Conservation (phyloP, 2,797 vertebrate genomes). For the Silurus lanzhouensis region DNA sequence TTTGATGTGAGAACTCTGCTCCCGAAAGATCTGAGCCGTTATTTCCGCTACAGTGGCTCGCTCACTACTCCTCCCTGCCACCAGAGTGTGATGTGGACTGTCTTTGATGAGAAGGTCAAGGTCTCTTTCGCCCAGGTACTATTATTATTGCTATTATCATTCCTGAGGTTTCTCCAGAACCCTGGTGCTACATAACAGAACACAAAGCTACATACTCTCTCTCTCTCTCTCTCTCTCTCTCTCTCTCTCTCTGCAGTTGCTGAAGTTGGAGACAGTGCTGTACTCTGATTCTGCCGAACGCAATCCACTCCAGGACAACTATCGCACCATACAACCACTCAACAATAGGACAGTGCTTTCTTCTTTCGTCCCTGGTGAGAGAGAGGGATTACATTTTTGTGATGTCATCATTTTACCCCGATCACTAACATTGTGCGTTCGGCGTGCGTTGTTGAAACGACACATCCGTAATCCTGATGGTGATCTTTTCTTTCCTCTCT, state of each 20-base stretch:
- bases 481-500: slow-evolving; percentile 43
- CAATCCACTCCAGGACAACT: slow-evolving; percentile 75
- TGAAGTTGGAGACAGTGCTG: slow-evolving; percentile 73
- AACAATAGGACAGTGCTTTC: slow-evolving; percentile 71
- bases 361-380: slow-evolving; percentile 66
- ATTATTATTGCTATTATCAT: too few species aligned
- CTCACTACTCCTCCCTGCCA: slow-evolving; percentile 91
- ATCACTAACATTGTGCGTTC: background rate
- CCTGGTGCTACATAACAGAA: too few species aligned
- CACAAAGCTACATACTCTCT: background rate
- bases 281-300: slow-evolving; percentile 65
- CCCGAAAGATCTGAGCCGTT: slow-evolving; percentile 78
- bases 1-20: slow-evolving; percentile 84
- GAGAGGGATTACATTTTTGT: background rate
- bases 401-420: background rate
- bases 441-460: background rate
- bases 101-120: slow-evolving; percentile 83
- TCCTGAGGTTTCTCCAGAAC: too few species aligned
- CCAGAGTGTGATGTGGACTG: slow-evolving; percentile 87
- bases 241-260: slow-evolving; percentile 61
- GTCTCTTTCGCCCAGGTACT: slow-evolving; percentile 85
- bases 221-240: background rate
- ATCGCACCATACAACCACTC: slow-evolving; percentile 70
- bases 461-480: background rate
- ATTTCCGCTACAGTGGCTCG: slow-evolving; percentile 90